A percentile compares a stretch with the other conserved stretches of the same genome.
phyloP scores from a whole-genome alignment of 2,113 vertebrate species.

The Emberiza fucata region DNA sequence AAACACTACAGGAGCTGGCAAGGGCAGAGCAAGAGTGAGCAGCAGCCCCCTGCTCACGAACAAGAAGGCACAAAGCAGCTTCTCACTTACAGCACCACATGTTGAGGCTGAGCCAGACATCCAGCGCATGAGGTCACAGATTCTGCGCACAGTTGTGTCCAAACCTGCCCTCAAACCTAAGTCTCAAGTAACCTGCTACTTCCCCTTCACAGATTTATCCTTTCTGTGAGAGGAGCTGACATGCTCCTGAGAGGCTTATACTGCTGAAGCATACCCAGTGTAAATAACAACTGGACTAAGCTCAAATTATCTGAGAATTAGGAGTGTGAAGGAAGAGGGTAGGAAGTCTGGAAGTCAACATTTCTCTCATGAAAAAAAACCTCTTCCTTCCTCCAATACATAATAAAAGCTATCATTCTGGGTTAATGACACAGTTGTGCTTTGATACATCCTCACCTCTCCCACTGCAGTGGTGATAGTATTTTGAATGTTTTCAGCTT shows the following conservation, averaged over 20 bases:
- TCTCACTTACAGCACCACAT: neutral
- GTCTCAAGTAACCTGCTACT: neutral
- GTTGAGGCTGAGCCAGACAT: neutral
- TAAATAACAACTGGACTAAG: neutral
- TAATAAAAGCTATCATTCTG: neutral
- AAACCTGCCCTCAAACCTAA: neutral
- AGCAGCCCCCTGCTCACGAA: neutral
- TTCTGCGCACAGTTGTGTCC: neutral
- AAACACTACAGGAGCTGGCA: neutral
- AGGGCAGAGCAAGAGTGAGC: neutral
- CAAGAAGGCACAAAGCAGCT: neutral
- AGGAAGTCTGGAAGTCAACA: neutral
- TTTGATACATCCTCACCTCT: neutral
- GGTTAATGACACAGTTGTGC: neutral
- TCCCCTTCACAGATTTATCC: neutral
- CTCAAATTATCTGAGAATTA: neutral
- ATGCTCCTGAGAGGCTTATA: neutral
- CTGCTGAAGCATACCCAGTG: neutral
- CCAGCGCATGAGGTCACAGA: neutral
- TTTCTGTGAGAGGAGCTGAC: neutral
- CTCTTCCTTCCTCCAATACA: neutral
- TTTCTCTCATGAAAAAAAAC: neutral
- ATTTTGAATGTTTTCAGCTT: neutral
- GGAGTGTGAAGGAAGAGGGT: neutral
- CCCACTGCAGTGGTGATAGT: neutral